These are phyloP conservation scores for Poeciliopsis retropinna DNA, from an alignment of 2,113 vertebrate species.

Conservation along the genomic window DNA sequence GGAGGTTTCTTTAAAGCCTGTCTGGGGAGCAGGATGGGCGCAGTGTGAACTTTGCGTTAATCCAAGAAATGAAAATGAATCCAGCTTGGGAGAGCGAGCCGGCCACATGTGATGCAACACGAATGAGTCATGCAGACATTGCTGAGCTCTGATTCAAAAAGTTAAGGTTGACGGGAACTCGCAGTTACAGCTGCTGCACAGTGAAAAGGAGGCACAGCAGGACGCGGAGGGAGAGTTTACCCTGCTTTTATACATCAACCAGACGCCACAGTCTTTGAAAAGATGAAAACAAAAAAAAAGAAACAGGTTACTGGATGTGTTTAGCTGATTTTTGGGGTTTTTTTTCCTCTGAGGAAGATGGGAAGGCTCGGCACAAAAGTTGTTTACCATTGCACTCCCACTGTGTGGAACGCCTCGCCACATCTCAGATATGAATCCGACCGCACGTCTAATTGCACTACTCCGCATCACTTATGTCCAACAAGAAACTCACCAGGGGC, in stretches of 20 bases:
- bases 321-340: neutral
- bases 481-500: slow-evolving; percentile 8
- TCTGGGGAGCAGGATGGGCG: slow-evolving; percentile 20
- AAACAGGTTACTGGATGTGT: slow-evolving; percentile 44
- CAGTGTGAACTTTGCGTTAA: slow-evolving; percentile 52
- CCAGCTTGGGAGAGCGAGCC: neutral
- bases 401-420: slow-evolving; percentile 31
- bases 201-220: neutral
- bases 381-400: slow-evolving; percentile 60
- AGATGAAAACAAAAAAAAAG: neutral
- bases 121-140: slow-evolving; percentile 8
- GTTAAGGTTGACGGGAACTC: neutral
- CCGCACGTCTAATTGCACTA: slow-evolving; percentile 29
- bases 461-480: neutral
- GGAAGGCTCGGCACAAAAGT: slow-evolving; percentile 34
- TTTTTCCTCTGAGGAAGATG: slow-evolving; percentile 26
- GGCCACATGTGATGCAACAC: slow-evolving; percentile 26
- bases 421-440: slow-evolving; percentile 33
- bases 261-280: slow-evolving; percentile 33
- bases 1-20: slow-evolving; percentile 16
- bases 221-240: neutral
- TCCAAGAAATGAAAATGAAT: slow-evolving; percentile 41
- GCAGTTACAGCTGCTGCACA: neutral
- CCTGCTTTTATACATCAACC: slow-evolving; percentile 7
- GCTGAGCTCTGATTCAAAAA: slow-evolving; percentile 9